Conservation (phyloP, 2,888 invertebrate species). For the Dinocampus coccinellae region DNA sequence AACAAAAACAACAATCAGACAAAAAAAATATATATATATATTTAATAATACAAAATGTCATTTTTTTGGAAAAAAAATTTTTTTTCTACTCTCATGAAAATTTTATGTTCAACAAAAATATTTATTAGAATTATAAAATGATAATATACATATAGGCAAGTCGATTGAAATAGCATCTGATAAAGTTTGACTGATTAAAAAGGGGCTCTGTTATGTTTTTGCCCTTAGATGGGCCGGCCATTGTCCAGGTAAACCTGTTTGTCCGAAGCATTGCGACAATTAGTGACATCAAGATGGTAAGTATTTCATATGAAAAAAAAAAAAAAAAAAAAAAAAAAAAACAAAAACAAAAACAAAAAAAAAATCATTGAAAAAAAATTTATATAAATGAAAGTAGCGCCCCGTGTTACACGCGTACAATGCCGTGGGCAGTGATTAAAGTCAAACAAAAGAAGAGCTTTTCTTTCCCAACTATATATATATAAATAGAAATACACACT, state of each 20-base stretch:
- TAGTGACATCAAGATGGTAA: slow-evolving; percentile 99
- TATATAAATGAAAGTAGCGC: slow-evolving; percentile 41
- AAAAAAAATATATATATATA: too few species aligned
- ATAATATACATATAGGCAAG: slow-evolving; percentile 30
- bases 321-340: not conserved
- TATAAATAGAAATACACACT: slow-evolving; percentile 24
- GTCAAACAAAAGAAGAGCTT: not conserved
- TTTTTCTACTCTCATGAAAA: not conserved
- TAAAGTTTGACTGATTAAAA: slow-evolving; percentile 55
- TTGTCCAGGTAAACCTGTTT: slow-evolving; percentile 98
- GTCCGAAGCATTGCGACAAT: slow-evolving; percentile 98
- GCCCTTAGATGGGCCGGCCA: slow-evolving; percentile 90
- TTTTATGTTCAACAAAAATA: not conserved
- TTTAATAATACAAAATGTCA: too few species aligned
- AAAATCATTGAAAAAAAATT: too few species aligned
- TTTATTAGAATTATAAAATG: not conserved
- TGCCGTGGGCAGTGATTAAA: slow-evolving; percentile 40
- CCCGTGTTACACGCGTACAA: slow-evolving; percentile 46
- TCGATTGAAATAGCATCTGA: slow-evolving; percentile 34
- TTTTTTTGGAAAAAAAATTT: not conserved
- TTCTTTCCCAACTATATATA: slow-evolving; percentile 27
- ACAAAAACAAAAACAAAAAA: not conserved
- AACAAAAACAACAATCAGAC: too few species aligned
- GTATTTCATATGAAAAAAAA: slow-evolving; percentile 70
- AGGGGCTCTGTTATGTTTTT: slow-evolving; percentile 67